phyloP scores from a whole-genome alignment of 2,113 vertebrate species.

The Dinomys branickii region DNA sequence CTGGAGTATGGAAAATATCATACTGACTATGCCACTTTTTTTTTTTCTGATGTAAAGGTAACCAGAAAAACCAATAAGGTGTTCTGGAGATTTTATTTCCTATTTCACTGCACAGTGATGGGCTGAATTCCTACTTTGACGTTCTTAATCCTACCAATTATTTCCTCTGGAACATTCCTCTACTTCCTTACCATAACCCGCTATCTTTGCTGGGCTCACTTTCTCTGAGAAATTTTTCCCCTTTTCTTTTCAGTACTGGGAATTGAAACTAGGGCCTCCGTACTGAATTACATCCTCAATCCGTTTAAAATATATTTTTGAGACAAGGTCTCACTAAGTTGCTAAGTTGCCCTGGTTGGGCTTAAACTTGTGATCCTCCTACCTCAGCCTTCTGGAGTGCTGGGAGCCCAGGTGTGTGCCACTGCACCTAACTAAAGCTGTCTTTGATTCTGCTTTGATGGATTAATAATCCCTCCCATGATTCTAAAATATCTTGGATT shows the following conservation, averaged over 20 bases:
- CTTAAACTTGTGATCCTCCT: not conserved
- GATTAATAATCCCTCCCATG: not conserved
- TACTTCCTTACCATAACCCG: not conserved
- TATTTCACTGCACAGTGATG: slow-evolving; percentile 17
- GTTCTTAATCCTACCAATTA: not conserved
- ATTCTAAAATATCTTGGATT: not conserved
- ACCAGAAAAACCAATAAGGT: not conserved
- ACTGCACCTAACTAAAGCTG: not conserved
- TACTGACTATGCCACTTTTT: not conserved
- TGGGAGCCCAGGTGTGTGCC: not conserved
- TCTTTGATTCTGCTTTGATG: not conserved
- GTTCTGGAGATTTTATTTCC: slow-evolving; percentile 31
- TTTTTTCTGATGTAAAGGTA: not conserved
- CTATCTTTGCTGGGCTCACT: not conserved
- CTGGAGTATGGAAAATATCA: not conserved
- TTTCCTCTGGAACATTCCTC: not conserved
- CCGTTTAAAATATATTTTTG: not conserved
- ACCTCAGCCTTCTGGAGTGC: not conserved
- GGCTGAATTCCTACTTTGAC: not conserved
- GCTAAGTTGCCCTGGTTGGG: not conserved
- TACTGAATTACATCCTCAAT: not conserved
- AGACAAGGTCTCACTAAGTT: not conserved
- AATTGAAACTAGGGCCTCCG: not conserved
- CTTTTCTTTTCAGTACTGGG: not conserved
- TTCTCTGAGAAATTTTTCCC: not conserved